Evolutionary conservation across 2,888 invertebrate species (phyloP).

Genomic region (Dolichomitus sp.): DNA sequence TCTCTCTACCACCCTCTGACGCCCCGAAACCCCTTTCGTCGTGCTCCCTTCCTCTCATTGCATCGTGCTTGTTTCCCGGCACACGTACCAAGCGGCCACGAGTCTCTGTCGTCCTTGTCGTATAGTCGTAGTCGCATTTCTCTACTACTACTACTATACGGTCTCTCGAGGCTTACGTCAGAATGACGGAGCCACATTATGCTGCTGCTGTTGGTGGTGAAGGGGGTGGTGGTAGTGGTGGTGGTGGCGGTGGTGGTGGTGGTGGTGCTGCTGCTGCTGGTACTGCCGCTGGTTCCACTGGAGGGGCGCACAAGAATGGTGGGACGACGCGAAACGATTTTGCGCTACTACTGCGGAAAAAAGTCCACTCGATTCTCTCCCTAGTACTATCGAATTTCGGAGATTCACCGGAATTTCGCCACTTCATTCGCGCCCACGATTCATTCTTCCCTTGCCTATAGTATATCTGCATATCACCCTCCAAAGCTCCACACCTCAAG

Average conservation of each 20-base stretch:
- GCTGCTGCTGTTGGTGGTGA: conserved; percentile 26
- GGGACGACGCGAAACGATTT: conserved; percentile 62
- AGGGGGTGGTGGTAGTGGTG: conserved; percentile 21
- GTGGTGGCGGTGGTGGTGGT: not conserved
- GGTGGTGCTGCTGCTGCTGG: conserved; percentile 13
- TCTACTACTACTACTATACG: conserved; percentile 49
- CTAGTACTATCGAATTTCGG: conserved; percentile 46
- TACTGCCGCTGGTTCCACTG: conserved; percentile 30
- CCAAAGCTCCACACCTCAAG: not conserved
- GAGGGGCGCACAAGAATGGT: conserved; percentile 57
- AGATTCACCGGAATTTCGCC: conserved; percentile 45
- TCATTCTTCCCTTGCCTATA: conserved; percentile 1
- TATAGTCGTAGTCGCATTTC: conserved; percentile 36
- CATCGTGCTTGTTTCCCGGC: conserved; percentile 15
- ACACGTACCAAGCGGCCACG: conserved; percentile 15
- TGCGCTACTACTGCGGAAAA: conserved; percentile 68
- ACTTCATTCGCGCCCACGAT: conserved; percentile 20
- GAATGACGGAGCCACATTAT: conserved; percentile 71
- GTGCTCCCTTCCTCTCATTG: conserved; percentile 54
- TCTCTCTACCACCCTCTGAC: conserved; percentile 51
- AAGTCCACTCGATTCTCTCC: conserved; percentile 48
- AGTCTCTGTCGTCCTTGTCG: conserved; percentile 34
- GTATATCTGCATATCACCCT: conserved; percentile 6
- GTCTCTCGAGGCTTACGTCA: conserved; percentile 76
- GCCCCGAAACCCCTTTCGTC: conserved; percentile 42